Base-by-base conservation (phyloP, 2,113 vertebrate species). In the Budorcas taxicolor region DNA sequence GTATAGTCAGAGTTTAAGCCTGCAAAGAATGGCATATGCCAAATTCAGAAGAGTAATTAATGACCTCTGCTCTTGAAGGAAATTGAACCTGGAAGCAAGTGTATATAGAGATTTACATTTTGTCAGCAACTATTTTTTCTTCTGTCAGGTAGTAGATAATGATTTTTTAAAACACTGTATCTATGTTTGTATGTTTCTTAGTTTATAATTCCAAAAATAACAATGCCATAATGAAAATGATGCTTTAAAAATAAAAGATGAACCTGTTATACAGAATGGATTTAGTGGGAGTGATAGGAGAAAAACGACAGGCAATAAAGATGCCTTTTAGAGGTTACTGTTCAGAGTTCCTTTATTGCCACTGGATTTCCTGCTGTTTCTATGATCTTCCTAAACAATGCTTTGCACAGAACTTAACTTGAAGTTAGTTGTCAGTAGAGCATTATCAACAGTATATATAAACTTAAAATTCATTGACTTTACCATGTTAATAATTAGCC, bases 401-500 rank as follows among this genome's bases (percentile, higher is more conserved):
- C 12, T 91, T n/a, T 36, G 11, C 12, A 50, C 3, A 74, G 16
- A 29, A 84, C 19, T 95, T 10, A 21, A 81, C 33, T 88, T 85
- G 14, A 81, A 90, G 11, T 78, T 74, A 96, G 89, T 40, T 82
- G 3, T 93, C 80, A 84, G 8, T 86, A 57, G 45, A 62, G 7
- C 15, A 57, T 58, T 90, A 84, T 36, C 11, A 90, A 64, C 15
- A 90, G 8, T 19, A n/a, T 95, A 53, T 27, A 58, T 80, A 87
- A 87, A 58, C 50, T 71, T 57, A 90, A 87, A 85, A 64, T 50
- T 84, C 14, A 90, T 36, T 94, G 74, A 67, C 17, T 47, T 88
- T 87, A 17, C 36, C 40, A 84, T 60, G 62, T 50, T 96, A 96
- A 94, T 87, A 97, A 88, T 96, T 87, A 90, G 11, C 57, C 14